A percentile compares a stretch with the other conserved stretches of the same genome.
Conservation (phyloP, 2,888 invertebrate genomes). For the Pachydiplax longipennis region DNA sequence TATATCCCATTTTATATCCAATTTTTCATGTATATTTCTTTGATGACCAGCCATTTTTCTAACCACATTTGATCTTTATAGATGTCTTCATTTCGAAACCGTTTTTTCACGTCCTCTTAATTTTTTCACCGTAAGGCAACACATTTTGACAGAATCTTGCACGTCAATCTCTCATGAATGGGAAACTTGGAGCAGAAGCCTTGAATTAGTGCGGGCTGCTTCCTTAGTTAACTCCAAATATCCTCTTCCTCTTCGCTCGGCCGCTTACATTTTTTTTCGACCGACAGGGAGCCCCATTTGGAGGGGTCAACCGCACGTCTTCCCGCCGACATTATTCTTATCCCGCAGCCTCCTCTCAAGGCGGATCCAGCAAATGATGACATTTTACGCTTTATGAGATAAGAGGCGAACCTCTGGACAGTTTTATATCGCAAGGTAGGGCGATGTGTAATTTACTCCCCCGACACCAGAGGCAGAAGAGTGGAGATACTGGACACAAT, state of each 20-base stretch:
- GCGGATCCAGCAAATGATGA: slow-evolving; percentile 32
- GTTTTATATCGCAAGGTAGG: slow-evolving; percentile 21
- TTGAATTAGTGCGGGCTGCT: no score
- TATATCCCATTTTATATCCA: no score
- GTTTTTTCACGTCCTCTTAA: no score
- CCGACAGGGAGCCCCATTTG: not conserved
- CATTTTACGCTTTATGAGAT: slow-evolving; percentile 28
- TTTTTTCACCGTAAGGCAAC: no score
- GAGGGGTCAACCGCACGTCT: no score
- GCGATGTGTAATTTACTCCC: slow-evolving; percentile 34
- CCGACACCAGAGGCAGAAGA: not conserved
- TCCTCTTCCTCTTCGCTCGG: not conserved
- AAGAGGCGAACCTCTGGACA: slow-evolving; percentile 28
- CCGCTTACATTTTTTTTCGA: not conserved
- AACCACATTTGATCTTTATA: no score
- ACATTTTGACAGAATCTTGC: no score
- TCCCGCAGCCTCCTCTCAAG: not conserved
- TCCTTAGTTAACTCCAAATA: not conserved
- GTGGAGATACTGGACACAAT: not conserved
- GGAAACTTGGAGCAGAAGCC: no score
- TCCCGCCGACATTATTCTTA: not conserved
- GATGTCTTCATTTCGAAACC: no score
- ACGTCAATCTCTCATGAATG: no score
- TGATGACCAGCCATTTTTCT: no score
- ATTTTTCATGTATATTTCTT: no score